Evolutionary conservation across 2,797 vertebrate species (phyloP).

Genomic region (Gymnothorax javanicus): DNA sequence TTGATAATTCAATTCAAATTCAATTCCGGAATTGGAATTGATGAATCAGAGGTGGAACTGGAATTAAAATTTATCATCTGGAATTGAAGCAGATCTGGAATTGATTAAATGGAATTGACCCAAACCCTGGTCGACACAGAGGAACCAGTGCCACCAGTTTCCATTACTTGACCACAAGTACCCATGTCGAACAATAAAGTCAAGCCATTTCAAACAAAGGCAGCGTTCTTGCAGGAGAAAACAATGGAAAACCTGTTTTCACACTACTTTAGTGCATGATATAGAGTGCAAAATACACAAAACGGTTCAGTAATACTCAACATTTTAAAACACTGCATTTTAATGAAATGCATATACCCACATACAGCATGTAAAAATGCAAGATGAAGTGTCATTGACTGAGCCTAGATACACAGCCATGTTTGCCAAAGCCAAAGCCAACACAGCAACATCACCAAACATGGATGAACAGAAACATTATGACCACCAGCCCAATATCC

Average conservation of each 20-base stretch:
- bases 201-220: background rate
- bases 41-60: too few relatives aligned
- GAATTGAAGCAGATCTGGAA: background rate
- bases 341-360: conserved; percentile 3
- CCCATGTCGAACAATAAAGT: too few relatives aligned
- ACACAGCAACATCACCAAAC: background rate
- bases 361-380: background rate
- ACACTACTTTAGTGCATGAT: background rate
- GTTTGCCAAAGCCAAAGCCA: background rate
- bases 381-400: conserved; percentile 1
- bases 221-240: background rate
- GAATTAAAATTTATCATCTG: too few relatives aligned
- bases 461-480: too few relatives aligned
- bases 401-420: background rate
- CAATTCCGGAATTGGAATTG: too few relatives aligned
- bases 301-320: background rate
- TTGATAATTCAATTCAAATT: too few relatives aligned
- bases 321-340: background rate
- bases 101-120: too few relatives aligned
- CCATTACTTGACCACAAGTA: background rate
- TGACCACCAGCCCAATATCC: too few relatives aligned
- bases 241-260: background rate
- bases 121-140: background rate
- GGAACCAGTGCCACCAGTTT: background rate
- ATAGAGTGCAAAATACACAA: background rate